Evolutionary conservation across 1,140 invertebrate species (phyloP), one percentile per base, ranked within the genome.

Genomic region (Homarus americanus): DNA sequence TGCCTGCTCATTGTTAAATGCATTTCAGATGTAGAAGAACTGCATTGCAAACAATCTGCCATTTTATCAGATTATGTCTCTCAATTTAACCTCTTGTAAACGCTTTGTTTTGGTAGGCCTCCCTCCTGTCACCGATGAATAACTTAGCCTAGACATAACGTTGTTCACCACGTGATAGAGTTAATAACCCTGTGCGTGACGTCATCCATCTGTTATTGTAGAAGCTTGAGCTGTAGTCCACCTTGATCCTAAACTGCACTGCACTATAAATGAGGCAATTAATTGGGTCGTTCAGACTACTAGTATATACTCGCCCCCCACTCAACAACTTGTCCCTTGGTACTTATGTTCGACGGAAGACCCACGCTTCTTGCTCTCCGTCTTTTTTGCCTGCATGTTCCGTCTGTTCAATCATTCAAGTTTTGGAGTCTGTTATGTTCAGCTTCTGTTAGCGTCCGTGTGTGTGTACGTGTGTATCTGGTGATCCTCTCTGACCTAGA

Each of bases 201-300:
- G 41, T 36, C 83, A 75, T 40, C 72, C 66, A 58, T 80, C n/a
- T n/a, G 85, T 80, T 36, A 88, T 41, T 66, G 76, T 88, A 73
- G 85, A 66, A 38, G 85, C 85, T 87, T 87, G 53, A 82, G 53
- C 63, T 82, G 86, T 88, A 88, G 86, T 72, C 40, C 63, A 88
- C 53, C 49, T 66, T 80, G 76, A 69, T 63, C 86, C 78, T 88
- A 53, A 76, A 88, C 53, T 88, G 86, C 78, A 88, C 78, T 88
- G 86, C 78, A 76, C 86, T 69, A 73, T 38, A 3, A 66, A 75
- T 53, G 75, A 87, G 86, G 63, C 82, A 84, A 36, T 44, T 40
- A 82, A 84, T 34, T 72, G 82, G 36, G 36, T 84, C 82, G 40
- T 53, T 78, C 75, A 40, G 75, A 78, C 40, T 78, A 40, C 38